A percentile compares a stretch with the other conserved stretches of the same genome.
Conservation (phyloP, 1,140 invertebrate genomes). For the Drosophila fuyamai region DNA sequence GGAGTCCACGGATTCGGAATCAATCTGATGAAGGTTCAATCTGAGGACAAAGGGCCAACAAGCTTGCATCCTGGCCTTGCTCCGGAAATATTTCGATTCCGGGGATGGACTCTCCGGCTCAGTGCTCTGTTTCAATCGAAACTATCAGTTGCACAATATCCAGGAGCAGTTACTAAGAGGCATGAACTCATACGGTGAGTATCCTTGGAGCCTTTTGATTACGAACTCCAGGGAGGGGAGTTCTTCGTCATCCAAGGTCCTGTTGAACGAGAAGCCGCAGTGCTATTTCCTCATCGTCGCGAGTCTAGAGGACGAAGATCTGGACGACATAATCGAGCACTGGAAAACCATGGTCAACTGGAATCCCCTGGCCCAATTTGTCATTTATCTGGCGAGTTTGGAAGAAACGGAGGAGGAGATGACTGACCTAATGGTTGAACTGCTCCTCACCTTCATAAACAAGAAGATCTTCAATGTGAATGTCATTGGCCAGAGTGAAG, state of each 20-base stretch:
- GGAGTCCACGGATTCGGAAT: slow-evolving; percentile 57
- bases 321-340: slow-evolving; percentile 60
- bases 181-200: slow-evolving; percentile 23
- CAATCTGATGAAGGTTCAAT: slow-evolving; percentile 63
- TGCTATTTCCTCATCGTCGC: slow-evolving; percentile 74
- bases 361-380: slow-evolving; percentile 80
- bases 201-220: slow-evolving; percentile 62
- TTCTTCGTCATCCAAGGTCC: not conserved
- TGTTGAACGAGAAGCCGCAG: slow-evolving; percentile 72
- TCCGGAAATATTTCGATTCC: slow-evolving; percentile 73
- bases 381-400: slow-evolving; percentile 65
- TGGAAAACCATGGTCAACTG: slow-evolving; percentile 76
- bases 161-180: slow-evolving; percentile 56
- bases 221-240: slow-evolving; percentile 18
- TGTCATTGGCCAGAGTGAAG: slow-evolving; percentile 75
- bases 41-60: slow-evolving; percentile 46
- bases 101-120: slow-evolving; percentile 65
- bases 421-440: slow-evolving; percentile 77
- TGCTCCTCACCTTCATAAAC: slow-evolving; percentile 72
- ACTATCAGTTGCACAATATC: slow-evolving; percentile 33
- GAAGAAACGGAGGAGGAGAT: slow-evolving; percentile 81
- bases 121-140: slow-evolving; percentile 63
- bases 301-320: slow-evolving; percentile 71
- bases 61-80: slow-evolving; percentile 62
- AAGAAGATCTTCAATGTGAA: slow-evolving; percentile 80